A percentile compares a stretch with the other conserved stretches of the same genome.
Conservation (phyloP, 2,113 vertebrate genomes). For the Calidris pygmaea region DNA sequence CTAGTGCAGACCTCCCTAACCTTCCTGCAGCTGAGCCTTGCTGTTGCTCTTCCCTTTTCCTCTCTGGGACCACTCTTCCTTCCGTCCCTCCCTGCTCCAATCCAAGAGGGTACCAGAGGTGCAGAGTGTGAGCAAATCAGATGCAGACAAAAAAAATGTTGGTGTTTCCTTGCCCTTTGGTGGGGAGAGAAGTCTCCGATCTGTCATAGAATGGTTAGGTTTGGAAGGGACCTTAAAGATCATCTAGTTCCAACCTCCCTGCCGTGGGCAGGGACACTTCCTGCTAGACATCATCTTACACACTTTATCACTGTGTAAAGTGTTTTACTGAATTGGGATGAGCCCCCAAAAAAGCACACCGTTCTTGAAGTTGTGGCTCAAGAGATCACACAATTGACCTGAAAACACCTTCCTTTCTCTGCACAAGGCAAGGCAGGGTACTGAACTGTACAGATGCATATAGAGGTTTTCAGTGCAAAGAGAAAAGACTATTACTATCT, state of each 20-base stretch:
- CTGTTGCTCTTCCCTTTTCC: neutral
- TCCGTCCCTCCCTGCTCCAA: accelerated
- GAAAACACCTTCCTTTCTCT: neutral
- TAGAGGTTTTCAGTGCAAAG: neutral
- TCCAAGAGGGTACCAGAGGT: neutral
- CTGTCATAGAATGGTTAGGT: neutral
- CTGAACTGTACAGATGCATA: neutral
- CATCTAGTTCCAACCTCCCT: neutral
- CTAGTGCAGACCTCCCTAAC: neutral
- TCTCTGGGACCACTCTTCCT: neutral
- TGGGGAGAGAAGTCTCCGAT: neutral
- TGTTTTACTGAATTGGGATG: neutral
- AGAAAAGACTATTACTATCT: neutral
- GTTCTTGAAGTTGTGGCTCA: neutral
- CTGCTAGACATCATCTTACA: neutral
- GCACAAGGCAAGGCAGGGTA: too few relatives aligned
- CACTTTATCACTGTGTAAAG: neutral
- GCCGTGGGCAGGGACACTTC: neutral
- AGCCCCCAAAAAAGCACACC: accelerated
- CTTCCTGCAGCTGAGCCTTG: neutral
- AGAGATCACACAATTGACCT: neutral
- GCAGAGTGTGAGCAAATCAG: neutral
- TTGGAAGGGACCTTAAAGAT: neutral
- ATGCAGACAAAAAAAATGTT: neutral
- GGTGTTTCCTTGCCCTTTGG: neutral